Evolutionary conservation across 2,797 vertebrate genomes (phyloP).

Genomic region (Cossypha polioptera): DNA sequence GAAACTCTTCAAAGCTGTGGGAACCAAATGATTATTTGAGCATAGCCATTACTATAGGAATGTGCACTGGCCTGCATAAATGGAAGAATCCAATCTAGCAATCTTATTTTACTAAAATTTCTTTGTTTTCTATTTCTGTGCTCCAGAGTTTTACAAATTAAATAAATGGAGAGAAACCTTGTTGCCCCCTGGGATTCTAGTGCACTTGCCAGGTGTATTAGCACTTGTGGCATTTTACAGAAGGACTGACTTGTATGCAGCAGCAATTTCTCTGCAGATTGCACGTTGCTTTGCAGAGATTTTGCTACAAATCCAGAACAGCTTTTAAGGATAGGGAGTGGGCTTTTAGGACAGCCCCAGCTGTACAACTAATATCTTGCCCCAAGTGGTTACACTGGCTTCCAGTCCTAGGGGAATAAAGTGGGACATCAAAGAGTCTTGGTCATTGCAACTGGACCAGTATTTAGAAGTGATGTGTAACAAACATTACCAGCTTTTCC

Average conservation of each 20-base stretch:
- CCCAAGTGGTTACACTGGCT: background rate
- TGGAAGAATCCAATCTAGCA: background rate
- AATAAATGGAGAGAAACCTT: background rate
- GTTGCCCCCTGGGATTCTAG: background rate
- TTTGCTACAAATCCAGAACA: background rate
- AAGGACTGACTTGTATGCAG: background rate
- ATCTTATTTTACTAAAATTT: background rate
- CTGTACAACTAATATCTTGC: background rate
- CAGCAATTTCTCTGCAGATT: background rate
- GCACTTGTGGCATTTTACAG: background rate
- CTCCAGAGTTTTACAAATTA: background rate
- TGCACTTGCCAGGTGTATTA: background rate
- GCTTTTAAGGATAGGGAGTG: rapidly evolving
- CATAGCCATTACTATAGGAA: background rate
- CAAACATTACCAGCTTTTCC: background rate
- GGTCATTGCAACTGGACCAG: background rate
- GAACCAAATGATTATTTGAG: background rate
- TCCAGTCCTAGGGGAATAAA: background rate
- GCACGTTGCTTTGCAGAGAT: background rate
- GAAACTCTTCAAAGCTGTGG: background rate
- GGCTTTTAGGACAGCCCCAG: background rate
- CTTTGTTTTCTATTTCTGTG: background rate
- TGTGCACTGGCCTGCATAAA: background rate
- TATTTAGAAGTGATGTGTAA: background rate
- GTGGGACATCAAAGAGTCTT: background rate